Evolutionary conservation across 2,113 vertebrate species (phyloP).

Genomic region (Capreolus pygargus): DNA sequence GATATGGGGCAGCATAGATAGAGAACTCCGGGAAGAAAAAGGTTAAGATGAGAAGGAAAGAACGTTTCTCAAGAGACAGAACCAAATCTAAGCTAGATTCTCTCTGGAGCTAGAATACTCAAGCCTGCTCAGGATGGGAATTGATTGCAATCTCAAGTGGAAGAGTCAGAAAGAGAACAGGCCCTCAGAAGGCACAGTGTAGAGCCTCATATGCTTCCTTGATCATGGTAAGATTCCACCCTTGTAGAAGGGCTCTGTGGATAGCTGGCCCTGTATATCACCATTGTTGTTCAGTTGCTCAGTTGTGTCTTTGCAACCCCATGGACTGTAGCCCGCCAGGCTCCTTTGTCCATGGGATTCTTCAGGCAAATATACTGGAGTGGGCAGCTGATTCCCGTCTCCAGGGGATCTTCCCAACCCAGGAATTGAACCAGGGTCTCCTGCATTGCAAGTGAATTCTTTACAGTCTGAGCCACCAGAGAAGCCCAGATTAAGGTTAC

Average conservation of each 20-base stretch:
- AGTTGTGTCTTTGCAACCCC: background rate
- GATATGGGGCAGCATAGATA: background rate
- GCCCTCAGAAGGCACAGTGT: accelerated
- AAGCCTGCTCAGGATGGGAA: background rate
- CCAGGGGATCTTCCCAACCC: background rate
- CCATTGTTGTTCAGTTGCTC: background rate
- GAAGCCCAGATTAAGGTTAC: background rate
- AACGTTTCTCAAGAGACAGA: background rate
- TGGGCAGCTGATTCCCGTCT: background rate
- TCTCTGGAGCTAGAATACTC: background rate
- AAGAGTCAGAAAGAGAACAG: background rate
- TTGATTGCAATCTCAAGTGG: background rate
- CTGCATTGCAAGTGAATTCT: background rate
- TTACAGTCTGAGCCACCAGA: background rate
- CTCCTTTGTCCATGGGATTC: background rate
- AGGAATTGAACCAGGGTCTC: background rate
- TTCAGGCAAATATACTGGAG: background rate
- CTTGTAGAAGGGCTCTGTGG: background rate
- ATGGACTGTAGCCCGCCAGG: background rate
- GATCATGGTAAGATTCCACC: no score
- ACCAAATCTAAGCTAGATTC: background rate
- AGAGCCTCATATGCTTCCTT: background rate
- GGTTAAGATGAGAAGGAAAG: background rate
- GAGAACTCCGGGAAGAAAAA: background rate
- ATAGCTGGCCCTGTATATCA: background rate